phyloP scores from a whole-genome alignment of 2,113 vertebrate genomes.

The Sapajus apella region DNA sequence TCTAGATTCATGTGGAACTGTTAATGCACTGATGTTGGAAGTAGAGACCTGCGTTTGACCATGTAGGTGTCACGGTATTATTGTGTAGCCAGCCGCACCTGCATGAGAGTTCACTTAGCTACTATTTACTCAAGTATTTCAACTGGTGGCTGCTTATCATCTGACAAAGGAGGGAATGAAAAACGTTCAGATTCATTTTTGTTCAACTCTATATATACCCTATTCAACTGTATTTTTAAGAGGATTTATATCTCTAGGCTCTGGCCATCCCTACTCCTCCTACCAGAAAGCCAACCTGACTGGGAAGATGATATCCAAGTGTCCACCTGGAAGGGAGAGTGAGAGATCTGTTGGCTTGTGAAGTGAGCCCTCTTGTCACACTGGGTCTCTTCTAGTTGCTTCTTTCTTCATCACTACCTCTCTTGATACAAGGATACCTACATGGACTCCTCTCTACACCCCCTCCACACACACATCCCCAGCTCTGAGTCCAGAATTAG shows the following conservation, averaged over 20 bases:
- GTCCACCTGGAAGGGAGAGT: neutral
- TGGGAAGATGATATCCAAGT: neutral
- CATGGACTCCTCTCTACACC: neutral
- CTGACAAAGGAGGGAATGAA: slow-evolving; percentile 57
- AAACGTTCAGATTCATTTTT: slow-evolving; percentile 32
- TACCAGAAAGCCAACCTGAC: neutral
- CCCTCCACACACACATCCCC: neutral
- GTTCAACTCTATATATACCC: neutral
- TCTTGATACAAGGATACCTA: too few relatives aligned
- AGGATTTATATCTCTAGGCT: neutral
- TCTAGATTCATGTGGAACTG: slow-evolving; percentile 56
- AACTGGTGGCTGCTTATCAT: slow-evolving; percentile 37
- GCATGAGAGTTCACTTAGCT: slow-evolving; percentile 78
- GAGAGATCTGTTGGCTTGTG: too few relatives aligned
- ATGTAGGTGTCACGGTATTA: neutral
- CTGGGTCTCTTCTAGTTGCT: neutral
- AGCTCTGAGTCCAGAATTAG: neutral
- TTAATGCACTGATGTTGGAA: neutral
- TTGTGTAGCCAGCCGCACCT: slow-evolving; percentile 62
- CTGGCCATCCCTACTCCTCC: neutral
- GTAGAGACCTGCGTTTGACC: slow-evolving; percentile 13
- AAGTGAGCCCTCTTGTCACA: neutral
- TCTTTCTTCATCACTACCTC: too few relatives aligned
- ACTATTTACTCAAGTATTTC: slow-evolving; percentile 40
- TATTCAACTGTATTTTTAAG: neutral